phyloP scores from a whole-genome alignment of 2,797 vertebrate genomes.

The Astyanax mexicanus region DNA sequence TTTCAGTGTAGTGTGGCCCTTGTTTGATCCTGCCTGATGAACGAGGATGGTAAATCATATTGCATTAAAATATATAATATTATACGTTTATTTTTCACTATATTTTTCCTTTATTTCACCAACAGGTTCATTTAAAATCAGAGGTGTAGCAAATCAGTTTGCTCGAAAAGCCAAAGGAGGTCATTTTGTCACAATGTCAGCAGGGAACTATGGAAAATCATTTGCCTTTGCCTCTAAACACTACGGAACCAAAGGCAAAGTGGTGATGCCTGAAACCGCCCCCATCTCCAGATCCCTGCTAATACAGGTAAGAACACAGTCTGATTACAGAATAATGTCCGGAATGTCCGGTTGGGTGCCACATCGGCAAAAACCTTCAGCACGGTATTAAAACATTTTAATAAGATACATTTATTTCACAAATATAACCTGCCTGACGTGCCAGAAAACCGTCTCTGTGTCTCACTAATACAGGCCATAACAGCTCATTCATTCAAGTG shows the following conservation, averaged over 20 bases:
- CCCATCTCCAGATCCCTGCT: conserved; percentile 75
- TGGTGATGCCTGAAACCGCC: conserved; percentile 82
- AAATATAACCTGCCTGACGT: too few species aligned
- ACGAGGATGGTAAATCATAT: not conserved
- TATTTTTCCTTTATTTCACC: not conserved
- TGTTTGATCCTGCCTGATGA: not conserved
- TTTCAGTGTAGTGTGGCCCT: too few species aligned
- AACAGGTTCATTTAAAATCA: conserved; percentile 84
- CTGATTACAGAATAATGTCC: not conserved
- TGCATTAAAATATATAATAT: too few species aligned
- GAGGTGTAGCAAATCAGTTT: conserved; percentile 83
- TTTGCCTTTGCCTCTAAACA: conserved; percentile 81
- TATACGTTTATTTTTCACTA: not conserved
- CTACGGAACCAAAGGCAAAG: conserved; percentile 78
- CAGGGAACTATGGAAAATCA: conserved; percentile 84
- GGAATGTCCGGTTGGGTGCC: too few species aligned
- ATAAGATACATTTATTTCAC: too few species aligned
- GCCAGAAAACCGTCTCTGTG: too few species aligned
- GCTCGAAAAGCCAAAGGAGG: conserved; percentile 64
- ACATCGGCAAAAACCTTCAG: too few species aligned
- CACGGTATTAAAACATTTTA: too few species aligned
- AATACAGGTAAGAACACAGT: conserved; percentile 72
- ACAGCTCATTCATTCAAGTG: too few species aligned
- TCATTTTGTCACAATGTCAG: conserved; percentile 81
- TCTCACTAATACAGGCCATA: too few species aligned